A percentile compares a stretch with the other conserved stretches of the same genome.
Conservation (phyloP, 2,113 vertebrate species). For the Larimichthys crocea region DNA sequence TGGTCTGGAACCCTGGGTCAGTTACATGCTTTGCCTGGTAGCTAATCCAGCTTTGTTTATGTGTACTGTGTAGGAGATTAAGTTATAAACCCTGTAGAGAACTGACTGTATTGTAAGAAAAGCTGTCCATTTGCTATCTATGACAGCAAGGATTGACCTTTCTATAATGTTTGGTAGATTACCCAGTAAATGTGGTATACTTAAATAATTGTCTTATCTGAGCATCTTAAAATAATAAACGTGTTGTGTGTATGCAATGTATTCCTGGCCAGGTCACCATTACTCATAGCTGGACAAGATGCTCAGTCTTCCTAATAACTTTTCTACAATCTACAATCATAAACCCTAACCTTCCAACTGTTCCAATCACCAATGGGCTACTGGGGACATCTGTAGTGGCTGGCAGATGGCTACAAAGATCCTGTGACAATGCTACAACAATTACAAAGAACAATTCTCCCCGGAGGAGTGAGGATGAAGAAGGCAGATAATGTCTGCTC, state of each 20-base stretch:
- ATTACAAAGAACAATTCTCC: neutral
- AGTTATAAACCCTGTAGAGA: neutral
- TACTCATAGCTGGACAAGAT: neutral
- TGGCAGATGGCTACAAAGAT: neutral
- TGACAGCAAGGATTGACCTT: neutral
- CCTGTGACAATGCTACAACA: neutral
- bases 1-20: neutral
- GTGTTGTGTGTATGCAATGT: neutral
- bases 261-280: neutral
- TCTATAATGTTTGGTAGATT: neutral
- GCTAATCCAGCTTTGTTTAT: constrained; percentile 3
- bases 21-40: neutral
- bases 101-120: neutral
- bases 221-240: neutral
- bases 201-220: neutral
- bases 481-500: neutral
- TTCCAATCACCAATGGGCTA: neutral
- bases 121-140: neutral
- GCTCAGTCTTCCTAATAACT: neutral
- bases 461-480: too few species aligned
- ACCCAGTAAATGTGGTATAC: neutral
- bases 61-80: neutral
- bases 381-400: neutral
- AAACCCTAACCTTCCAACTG: too few species aligned
- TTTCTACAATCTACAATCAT: too few species aligned